Percentiles rank a stretch among this genome's conserved stretches.
These are phyloP conservation scores for Periophthalmodon schlosseri DNA, from an alignment of 2,113 vertebrate species.

Conservation along the genomic window DNA sequence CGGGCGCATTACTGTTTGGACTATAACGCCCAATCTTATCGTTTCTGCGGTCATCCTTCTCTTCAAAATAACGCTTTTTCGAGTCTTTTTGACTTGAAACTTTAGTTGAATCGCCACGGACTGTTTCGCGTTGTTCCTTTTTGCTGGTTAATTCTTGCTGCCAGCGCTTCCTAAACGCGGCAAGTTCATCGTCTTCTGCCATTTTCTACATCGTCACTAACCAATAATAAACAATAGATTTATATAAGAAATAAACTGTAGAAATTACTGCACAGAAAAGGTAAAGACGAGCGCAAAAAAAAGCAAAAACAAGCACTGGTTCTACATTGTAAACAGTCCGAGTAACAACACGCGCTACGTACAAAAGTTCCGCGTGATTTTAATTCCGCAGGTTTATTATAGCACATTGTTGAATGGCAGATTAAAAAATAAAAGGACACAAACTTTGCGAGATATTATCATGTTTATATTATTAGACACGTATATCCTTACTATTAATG, in stretches of 20 bases:
- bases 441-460: not conserved
- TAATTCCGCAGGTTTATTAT: conserved; percentile 60
- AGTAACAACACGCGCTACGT: conserved; percentile 6
- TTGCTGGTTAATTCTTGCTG: conserved; percentile 63
- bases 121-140: conserved; percentile 5
- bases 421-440: not conserved
- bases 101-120: not conserved
- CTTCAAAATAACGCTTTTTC: conserved; percentile 50
- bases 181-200: conserved; percentile 71
- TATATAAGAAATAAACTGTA: not conserved
- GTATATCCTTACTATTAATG: fast-evolving
- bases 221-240: not conserved
- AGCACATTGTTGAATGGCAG: not conserved
- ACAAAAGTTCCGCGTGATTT: conserved; percentile 48
- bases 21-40: not conserved
- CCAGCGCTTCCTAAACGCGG: conserved; percentile 74
- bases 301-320: conserved; percentile 16
- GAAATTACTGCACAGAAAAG: not conserved
- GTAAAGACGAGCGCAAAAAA: not conserved
- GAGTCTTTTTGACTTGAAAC: not conserved
- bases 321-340: conserved; percentile 58
- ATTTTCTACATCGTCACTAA: conserved; percentile 50
- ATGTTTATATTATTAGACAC: not conserved
- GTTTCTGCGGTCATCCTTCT: not conserved
- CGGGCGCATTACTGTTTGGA: not conserved